These are phyloP conservation scores for Cotesia chilonis DNA, from an alignment of 1,140 invertebrate genomes.

Conservation along the genomic window DNA sequence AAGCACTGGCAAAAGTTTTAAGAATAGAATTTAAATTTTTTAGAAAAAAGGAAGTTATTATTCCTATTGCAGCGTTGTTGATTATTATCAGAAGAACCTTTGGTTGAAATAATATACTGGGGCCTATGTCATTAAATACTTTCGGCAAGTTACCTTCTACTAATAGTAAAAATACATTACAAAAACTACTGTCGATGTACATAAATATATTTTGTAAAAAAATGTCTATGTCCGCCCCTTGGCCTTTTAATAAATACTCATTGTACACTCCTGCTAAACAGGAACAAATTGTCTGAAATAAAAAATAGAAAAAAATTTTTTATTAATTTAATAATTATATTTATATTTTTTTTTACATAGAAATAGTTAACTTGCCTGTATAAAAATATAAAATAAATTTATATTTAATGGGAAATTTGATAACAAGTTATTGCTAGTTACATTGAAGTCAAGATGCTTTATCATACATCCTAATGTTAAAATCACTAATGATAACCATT, in stretches of 20 bases:
- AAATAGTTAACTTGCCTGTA: constrained; percentile 60
- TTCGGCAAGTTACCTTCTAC: constrained; percentile 71
- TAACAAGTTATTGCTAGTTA: constrained; percentile 57
- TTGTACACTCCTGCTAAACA: constrained; percentile 96
- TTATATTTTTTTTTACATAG: too few species aligned
- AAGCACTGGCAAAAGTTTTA: constrained; percentile 94
- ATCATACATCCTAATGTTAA: constrained; percentile 91
- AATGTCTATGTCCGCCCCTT: constrained; percentile 84
- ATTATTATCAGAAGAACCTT: constrained; percentile 83
- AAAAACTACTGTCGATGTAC: constrained; percentile 94
- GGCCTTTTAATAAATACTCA: constrained; percentile 91
- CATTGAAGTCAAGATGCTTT: constrained; percentile 79
- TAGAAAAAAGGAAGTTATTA: constrained; percentile 93
- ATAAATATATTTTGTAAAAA: constrained; percentile 96
- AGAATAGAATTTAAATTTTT: constrained; percentile 94
- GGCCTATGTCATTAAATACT: constrained; percentile 69
- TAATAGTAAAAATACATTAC: constrained; percentile 78
- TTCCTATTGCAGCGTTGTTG: constrained; percentile 91
- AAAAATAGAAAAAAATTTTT: constrained; percentile 39
- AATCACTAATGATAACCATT: constrained; percentile 90
- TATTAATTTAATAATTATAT: neutral
- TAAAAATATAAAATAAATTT: constrained; percentile 77
- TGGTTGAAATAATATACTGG: constrained; percentile 56
- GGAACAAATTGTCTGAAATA: constrained; percentile 87
- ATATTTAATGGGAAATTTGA: constrained; percentile 70